phyloP scores from a whole-genome alignment of 2,113 vertebrate genomes.

The Poeciliopsis prolifica region DNA sequence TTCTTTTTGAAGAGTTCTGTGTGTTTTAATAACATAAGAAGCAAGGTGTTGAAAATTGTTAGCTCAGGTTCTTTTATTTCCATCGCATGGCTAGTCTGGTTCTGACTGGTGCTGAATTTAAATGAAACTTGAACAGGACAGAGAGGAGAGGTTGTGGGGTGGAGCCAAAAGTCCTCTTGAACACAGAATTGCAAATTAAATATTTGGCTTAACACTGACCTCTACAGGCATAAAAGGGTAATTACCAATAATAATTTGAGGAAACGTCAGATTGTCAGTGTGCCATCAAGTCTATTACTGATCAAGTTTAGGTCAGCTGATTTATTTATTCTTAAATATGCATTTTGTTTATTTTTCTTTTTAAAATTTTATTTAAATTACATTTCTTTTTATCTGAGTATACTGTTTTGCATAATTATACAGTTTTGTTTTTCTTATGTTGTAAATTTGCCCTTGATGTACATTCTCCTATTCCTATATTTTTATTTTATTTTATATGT shows the following conservation, averaged over 20 bases:
- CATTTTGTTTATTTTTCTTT: background rate
- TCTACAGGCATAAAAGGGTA: conserved; percentile 52
- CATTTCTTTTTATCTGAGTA: background rate
- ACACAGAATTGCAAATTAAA: background rate
- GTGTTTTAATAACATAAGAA: no score
- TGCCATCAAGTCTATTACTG: background rate
- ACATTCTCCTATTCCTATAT: no score
- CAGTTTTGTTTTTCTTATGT: no score
- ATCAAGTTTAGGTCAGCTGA: background rate
- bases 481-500: no score
- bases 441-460: no score
- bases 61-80: conserved; percentile 58
- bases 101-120: conserved; percentile 48
- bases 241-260: conserved; percentile 14
- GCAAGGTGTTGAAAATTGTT: conserved; percentile 18
- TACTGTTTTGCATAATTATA: background rate
- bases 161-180: conserved; percentile 19
- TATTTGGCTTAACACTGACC: conserved; percentile 59
- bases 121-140: conserved; percentile 43
- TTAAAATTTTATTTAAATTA: background rate
- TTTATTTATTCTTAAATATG: background rate
- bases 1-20: background rate
- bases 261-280: background rate
- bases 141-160: background rate
- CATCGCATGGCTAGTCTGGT: conserved; percentile 35